phyloP scores from a whole-genome alignment of 2,888 invertebrate species.

The Melanchra persicariae region DNA sequence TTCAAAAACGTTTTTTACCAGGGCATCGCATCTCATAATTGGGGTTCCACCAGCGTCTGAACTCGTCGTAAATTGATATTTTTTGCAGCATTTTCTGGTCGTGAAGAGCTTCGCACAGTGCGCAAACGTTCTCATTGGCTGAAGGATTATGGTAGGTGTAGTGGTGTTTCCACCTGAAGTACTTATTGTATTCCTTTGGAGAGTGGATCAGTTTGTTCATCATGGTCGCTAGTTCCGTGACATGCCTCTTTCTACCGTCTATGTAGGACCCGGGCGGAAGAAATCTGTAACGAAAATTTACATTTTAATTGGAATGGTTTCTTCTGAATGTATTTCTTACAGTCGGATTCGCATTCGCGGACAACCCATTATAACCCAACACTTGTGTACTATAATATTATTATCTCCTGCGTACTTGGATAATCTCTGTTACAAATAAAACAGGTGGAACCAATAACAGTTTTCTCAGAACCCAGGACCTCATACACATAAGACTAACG shows the following conservation, averaged over 20 bases:
- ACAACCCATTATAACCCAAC: no score
- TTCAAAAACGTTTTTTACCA: not conserved
- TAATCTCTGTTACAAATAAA: no score
- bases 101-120: slow-evolving; percentile 76
- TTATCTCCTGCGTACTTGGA: no score
- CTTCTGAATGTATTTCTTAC: no score
- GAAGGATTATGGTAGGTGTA: slow-evolving; percentile 74
- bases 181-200: slow-evolving; percentile 73
- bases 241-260: slow-evolving; percentile 70
- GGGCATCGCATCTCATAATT: slow-evolving; percentile 63
- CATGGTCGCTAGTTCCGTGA: slow-evolving; percentile 71
- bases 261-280: slow-evolving; percentile 85
- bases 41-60: slow-evolving; percentile 82
- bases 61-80: slow-evolving; percentile 71
- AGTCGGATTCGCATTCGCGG: no score
- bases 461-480: no score
- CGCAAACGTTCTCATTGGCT: slow-evolving; percentile 75
- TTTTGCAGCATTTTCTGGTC: slow-evolving; percentile 71
- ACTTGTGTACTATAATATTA: no score
- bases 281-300: slow-evolving; percentile 74
- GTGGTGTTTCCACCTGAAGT: slow-evolving; percentile 78
- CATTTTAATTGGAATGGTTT: not conserved
- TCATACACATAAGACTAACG: no score
- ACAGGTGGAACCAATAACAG: no score
- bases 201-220: slow-evolving; percentile 74